Conservation (phyloP, 2,888 invertebrate species). For the Conomelus anceps region DNA sequence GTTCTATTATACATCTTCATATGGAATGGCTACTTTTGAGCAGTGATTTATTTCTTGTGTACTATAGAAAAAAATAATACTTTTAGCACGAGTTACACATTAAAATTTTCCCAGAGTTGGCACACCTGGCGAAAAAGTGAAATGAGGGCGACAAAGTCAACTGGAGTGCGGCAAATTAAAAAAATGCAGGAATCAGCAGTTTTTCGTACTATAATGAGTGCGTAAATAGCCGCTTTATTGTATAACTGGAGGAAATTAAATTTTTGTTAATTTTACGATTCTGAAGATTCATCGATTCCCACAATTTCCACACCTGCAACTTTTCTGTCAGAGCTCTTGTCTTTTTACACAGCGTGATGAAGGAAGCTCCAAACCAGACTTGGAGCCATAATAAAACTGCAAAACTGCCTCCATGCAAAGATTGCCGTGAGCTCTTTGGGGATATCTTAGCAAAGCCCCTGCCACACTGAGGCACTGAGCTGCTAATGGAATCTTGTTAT, state of each 20-base stretch:
- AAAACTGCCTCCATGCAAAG: background rate
- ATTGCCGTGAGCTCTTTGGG: background rate
- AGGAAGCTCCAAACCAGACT: background rate
- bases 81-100: no score
- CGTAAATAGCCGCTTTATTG: no score
- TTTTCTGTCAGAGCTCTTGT: background rate
- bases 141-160: no score
- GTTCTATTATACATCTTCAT: no score
- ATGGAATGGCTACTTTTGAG: no score
- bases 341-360: background rate
- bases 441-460: background rate
- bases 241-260: background rate
- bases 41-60: no score
- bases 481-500: background rate
- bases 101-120: no score
- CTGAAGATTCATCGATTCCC: background rate
- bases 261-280: background rate
- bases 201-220: no score
- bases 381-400: background rate
- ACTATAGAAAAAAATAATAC: no score
- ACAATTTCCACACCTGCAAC: background rate
- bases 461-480: background rate
- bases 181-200: no score
- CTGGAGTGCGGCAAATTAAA: no score
- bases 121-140: no score